Evolutionary conservation across 2,888 invertebrate species (phyloP).

Genomic region (Apoda limacodes): DNA sequence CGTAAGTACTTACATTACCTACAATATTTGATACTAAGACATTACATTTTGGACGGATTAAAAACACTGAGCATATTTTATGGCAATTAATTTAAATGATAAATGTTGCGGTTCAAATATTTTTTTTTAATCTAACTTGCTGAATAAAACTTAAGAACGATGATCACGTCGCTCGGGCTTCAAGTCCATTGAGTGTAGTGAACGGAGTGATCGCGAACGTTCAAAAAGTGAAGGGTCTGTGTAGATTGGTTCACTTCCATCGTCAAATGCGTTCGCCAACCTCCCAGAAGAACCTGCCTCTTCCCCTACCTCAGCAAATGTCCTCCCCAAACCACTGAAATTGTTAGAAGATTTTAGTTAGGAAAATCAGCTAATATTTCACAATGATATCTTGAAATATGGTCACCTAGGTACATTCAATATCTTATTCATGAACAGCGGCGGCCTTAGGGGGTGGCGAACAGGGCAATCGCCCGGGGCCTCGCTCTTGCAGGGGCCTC

Average conservation of each 20-base stretch:
- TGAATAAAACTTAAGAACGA: slow-evolving; percentile 32
- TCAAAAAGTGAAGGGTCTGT: slow-evolving; percentile 93
- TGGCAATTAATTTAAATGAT: slow-evolving; percentile 30
- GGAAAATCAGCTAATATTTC: no score
- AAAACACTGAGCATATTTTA: slow-evolving; percentile 41
- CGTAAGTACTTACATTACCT: slow-evolving; percentile 28
- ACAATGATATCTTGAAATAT: no score
- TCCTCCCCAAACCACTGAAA: slow-evolving; percentile 54
- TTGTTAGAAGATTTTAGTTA: slow-evolving; percentile 7
- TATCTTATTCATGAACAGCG: no score
- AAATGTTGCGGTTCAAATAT: background rate
- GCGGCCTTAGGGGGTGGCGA: no score
- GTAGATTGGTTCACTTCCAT: slow-evolving; percentile 94
- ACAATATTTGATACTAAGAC: slow-evolving; percentile 18
- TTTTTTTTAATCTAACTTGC: background rate
- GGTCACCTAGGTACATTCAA: no score
- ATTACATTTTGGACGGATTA: slow-evolving; percentile 32
- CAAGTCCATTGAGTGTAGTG: slow-evolving; percentile 73
- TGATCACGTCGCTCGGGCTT: slow-evolving; percentile 58
- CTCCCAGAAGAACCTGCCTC: slow-evolving; percentile 62
- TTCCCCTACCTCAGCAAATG: slow-evolving; percentile 52
- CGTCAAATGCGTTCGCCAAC: slow-evolving; percentile 75
- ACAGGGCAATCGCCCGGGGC: no score
- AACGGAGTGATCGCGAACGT: slow-evolving; percentile 80
- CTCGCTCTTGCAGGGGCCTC: no score